These are phyloP conservation scores for Numida meleagris DNA, from an alignment of 2,113 vertebrate species.

Conservation along the genomic window DNA sequence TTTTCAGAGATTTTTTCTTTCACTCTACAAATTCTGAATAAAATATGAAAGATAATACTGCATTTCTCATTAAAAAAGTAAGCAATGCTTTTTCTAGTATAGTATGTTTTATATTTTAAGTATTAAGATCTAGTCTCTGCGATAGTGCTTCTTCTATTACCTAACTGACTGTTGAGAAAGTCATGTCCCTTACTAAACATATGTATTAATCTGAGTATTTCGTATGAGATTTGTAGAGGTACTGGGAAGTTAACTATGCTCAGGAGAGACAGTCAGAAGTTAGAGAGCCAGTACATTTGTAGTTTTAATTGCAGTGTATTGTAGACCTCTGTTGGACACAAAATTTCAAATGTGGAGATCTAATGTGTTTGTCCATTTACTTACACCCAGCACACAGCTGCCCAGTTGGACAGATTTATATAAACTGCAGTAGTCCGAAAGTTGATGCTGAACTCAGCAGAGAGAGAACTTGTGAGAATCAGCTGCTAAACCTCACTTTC, in stretches of 20 bases:
- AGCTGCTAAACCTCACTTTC: slow-evolving; percentile 90
- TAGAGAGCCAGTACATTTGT: neutral
- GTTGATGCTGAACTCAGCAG: slow-evolving; percentile 69
- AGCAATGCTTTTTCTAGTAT: neutral
- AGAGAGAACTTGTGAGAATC: slow-evolving; percentile 91
- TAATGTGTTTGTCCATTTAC: neutral
- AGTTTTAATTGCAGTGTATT: neutral
- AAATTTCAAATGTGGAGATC: neutral
- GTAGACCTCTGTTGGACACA: neutral
- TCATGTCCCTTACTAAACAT: neutral
- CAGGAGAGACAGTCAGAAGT: neutral
- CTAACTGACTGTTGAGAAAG: neutral
- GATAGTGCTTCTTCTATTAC: neutral
- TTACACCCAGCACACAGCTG: slow-evolving; percentile 76
- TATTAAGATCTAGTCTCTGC: neutral
- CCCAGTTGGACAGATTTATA: slow-evolving; percentile 86
- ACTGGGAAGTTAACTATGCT: neutral
- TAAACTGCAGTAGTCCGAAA: slow-evolving; percentile 84
- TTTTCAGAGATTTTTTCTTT: neutral
- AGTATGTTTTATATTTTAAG: neutral
- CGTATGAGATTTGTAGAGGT: neutral
- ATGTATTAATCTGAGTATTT: neutral
- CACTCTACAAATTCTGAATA: neutral
- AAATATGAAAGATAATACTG: neutral
- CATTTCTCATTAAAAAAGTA: neutral